Conservation (phyloP, 2,888 invertebrate genomes). For the Sialis lutaria region DNA sequence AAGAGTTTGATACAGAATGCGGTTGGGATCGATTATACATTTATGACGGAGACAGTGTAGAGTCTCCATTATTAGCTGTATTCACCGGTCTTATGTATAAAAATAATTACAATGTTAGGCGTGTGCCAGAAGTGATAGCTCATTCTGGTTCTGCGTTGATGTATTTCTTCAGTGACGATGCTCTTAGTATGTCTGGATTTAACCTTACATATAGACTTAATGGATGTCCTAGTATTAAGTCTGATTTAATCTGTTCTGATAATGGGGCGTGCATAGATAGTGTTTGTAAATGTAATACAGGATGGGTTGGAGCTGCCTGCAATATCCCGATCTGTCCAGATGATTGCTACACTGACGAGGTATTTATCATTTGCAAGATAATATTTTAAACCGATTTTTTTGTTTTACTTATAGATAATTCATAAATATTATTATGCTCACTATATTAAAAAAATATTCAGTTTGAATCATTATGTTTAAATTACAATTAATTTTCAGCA, state of each 20-base stretch:
- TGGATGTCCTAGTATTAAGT: conserved; percentile 59
- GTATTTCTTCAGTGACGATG: conserved; percentile 97
- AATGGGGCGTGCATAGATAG: conserved; percentile 76
- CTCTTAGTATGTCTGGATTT: conserved; percentile 97
- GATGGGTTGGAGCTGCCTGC: conserved; percentile 77
- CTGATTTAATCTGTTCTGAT: conserved; percentile 44
- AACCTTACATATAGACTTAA: conserved; percentile 84
- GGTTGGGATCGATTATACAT: conserved; percentile 99
- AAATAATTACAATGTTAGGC: conserved; percentile 51
- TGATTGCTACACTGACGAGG: conserved; percentile 34
- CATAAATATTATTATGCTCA: no score
- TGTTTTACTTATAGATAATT: no score
- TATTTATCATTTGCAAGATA: conserved; percentile 34
- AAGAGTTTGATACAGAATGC: conserved; percentile 96
- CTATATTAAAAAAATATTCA: no score
- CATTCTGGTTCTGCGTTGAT: conserved; percentile 72
- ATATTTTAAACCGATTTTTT: no score
- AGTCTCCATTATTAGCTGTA: conserved; percentile 81
- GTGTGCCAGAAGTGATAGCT: conserved; percentile 68
- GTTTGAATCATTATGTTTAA: no score
- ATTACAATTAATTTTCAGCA: conserved; percentile 17
- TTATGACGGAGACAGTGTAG: conserved; percentile 94
- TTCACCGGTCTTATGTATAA: conserved; percentile 79
- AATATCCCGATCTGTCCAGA: conserved; percentile 74
- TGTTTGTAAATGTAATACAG: conserved; percentile 60